A percentile compares a stretch with the other conserved stretches of the same genome.
phyloP scores from a whole-genome alignment of 2,888 invertebrate species.

The Apotomis turbidana region DNA sequence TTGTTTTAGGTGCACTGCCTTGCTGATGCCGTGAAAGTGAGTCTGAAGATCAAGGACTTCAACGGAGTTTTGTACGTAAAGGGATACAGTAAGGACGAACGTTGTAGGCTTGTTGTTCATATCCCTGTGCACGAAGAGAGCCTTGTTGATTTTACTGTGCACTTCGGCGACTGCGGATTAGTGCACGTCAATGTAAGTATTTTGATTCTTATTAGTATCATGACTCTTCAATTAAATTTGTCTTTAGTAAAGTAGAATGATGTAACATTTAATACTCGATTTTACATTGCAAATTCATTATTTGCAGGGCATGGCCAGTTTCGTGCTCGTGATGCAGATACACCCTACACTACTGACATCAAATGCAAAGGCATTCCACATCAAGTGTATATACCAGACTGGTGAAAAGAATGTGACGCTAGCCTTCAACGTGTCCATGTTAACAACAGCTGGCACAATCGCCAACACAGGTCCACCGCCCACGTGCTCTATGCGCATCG shows the following conservation, averaged over 20 bases:
- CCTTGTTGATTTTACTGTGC: constrained; percentile 92
- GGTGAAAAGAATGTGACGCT: constrained; percentile 96
- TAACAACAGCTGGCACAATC: constrained; percentile 97
- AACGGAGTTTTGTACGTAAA: constrained; percentile 96
- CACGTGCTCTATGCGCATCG: constrained; percentile 95
- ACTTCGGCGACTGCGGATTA: constrained; percentile 95
- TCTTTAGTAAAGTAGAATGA: no score
- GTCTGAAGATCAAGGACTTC: constrained; percentile 91
- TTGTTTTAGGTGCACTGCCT: constrained; percentile 89
- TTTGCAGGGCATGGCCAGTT: constrained; percentile 93
- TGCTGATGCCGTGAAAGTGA: constrained; percentile 95
- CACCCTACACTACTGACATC: constrained; percentile 98
- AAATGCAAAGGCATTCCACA: constrained; percentile 97
- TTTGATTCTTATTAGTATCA: background rate
- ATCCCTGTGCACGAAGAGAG: constrained; percentile 87
- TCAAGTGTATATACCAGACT: constrained; percentile 97
- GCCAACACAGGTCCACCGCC: constrained; percentile 98
- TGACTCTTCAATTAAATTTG: no score
- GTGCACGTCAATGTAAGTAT: constrained; percentile 93
- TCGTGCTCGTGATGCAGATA: constrained; percentile 97
- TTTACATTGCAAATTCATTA: constrained; percentile 29
- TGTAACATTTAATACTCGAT: no score
- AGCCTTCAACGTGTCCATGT: constrained; percentile 97
- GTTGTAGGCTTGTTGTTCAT: constrained; percentile 92
- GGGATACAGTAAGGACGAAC: constrained; percentile 96